Evolutionary conservation across 2,888 invertebrate species (phyloP).

Genomic region (Halocaridina rubra): DNA sequence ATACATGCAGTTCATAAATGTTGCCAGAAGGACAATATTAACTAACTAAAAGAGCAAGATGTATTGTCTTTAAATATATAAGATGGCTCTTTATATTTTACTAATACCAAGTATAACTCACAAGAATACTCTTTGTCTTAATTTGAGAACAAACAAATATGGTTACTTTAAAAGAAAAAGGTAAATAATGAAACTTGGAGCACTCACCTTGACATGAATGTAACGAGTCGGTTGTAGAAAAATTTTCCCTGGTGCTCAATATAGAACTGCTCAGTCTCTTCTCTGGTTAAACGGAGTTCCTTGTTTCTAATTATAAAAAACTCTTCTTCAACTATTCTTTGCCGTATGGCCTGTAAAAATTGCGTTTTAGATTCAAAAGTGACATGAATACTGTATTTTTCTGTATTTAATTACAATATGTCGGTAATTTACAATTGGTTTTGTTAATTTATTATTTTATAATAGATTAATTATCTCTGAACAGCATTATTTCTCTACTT

Average conservation of each 20-base stretch:
- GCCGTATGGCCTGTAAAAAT: conserved; percentile 44
- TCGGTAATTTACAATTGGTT: no score
- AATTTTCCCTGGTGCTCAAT: conserved; percentile 84
- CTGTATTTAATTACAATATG: no score
- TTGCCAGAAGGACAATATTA: neutral
- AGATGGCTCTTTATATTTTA: no score
- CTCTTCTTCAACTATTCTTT: conserved; percentile 35
- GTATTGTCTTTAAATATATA: no score
- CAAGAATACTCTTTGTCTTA: no score
- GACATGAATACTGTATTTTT: no score
- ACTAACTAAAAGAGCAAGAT: neutral
- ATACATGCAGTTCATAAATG: neutral
- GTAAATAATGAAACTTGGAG: neutral
- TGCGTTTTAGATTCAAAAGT: no score
- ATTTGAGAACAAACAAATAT: no score
- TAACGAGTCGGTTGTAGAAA: conserved; percentile 83
- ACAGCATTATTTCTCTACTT: no score
- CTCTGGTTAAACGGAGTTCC: conserved; percentile 13
- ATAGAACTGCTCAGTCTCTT: conserved; percentile 79
- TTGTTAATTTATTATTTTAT: no score
- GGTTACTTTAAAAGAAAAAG: neutral
- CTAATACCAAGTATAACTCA: no score
- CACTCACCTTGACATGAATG: conserved; percentile 76
- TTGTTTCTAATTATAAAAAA: conserved; percentile 46
- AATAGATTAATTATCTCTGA: no score